These are phyloP conservation scores for Rhincodon typus DNA, from an alignment of 2,797 vertebrate genomes.

Conservation along the genomic window DNA sequence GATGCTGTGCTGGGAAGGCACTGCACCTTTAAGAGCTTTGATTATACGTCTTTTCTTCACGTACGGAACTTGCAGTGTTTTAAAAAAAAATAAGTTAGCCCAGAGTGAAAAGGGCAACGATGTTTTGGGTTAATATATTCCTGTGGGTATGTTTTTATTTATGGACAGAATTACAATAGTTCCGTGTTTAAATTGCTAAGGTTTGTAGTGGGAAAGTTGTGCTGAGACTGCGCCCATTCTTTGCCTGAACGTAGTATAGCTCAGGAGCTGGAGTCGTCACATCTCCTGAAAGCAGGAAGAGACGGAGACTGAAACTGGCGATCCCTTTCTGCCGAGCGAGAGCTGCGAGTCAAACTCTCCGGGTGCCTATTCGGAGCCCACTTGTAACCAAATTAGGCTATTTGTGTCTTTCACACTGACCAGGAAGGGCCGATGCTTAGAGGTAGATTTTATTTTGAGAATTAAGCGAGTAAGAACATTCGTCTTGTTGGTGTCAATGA, in stretches of 20 bases:
- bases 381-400: background rate
- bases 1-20: background rate
- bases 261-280: background rate
- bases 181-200: background rate
- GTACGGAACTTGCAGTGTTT: background rate
- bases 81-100: background rate
- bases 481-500: background rate
- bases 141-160: no score
- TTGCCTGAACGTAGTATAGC: no score
- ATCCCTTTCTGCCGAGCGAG: background rate
- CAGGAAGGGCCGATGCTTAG: background rate
- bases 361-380: no score
- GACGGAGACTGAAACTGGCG: background rate
- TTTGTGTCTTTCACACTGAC: background rate
- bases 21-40: background rate
- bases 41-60: background rate
- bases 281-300: slow-evolving; percentile 7
- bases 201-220: background rate
- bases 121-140: background rate
- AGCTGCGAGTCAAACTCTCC: background rate
- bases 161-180: background rate
- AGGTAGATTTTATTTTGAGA: background rate
- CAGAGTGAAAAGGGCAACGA: background rate
- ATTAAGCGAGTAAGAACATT: background rate
- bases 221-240: background rate